phyloP scores from a whole-genome alignment of 2,113 vertebrate species.

The Rhynchopsitta pachyrhyncha region DNA sequence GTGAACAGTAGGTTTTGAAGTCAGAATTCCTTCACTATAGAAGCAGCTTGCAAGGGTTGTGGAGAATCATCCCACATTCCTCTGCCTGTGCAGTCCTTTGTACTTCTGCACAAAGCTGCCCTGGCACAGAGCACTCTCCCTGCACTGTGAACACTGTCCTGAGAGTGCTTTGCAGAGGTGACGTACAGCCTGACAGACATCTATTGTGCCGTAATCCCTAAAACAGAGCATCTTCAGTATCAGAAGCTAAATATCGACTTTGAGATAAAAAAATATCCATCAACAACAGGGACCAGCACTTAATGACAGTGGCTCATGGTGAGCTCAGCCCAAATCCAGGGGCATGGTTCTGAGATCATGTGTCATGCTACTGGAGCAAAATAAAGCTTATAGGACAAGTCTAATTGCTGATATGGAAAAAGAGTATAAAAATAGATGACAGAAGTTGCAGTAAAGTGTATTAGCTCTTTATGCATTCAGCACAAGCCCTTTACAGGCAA shows the following conservation, averaged over 20 bases:
- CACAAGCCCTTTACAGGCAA: not conserved
- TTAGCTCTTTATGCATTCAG: not conserved
- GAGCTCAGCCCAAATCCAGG: not conserved
- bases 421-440: not conserved
- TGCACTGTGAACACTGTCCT: not conserved
- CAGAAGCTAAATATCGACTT: not conserved
- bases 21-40: not conserved
- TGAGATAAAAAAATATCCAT: not conserved
- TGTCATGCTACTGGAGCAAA: not conserved
- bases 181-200: not conserved
- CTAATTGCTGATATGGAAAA: not conserved
- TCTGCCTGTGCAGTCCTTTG: not conserved
- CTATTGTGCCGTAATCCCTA: not conserved
- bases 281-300: not conserved
- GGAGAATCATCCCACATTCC: not conserved
- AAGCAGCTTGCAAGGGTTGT: not conserved
- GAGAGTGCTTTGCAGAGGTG: not conserved
- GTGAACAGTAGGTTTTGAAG: not conserved
- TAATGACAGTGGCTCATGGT: not conserved
- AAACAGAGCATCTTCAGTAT: not conserved
- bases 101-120: not conserved
- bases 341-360: not conserved
- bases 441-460: not conserved
- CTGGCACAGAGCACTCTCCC: rapidly evolving
- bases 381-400: not conserved